A percentile compares a stretch with the other conserved stretches of the same genome.
Evolutionary conservation across 2,888 invertebrate species (phyloP).

Genomic region (Bugula neritina): DNA sequence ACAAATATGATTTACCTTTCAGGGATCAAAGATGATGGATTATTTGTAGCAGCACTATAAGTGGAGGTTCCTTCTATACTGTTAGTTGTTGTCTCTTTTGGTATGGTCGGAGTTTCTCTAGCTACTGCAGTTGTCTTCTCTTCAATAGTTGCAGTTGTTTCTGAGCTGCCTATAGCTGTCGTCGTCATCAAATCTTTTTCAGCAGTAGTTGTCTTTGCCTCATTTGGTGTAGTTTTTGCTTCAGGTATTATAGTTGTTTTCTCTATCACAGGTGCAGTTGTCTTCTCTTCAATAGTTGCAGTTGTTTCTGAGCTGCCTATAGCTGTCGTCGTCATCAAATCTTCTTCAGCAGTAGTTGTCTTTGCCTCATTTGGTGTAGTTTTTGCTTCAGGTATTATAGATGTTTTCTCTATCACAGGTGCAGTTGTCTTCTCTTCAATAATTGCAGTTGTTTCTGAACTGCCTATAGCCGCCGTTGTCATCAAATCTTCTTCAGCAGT

Average conservation of each 20-base stretch:
- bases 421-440: not conserved
- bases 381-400: not conserved
- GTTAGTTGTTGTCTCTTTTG: not conserved
- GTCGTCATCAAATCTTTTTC: too few relatives aligned
- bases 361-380: not conserved
- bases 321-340: too few relatives aligned
- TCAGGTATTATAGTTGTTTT: not conserved
- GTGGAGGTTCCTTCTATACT: too few relatives aligned
- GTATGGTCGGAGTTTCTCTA: not conserved
- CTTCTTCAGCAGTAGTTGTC: not conserved
- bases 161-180: too few relatives aligned
- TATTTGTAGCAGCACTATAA: too few relatives aligned
- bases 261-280: not conserved
- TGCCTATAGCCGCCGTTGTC: too few relatives aligned
- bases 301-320: too few relatives aligned
- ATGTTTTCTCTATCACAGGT: not conserved
- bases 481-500: not conserved
- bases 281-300: not conserved
- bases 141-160: not conserved
- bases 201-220: not conserved
- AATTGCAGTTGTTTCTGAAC: too few relatives aligned
- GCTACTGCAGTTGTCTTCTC: not conserved
- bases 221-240: not conserved
- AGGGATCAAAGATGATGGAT: too few relatives aligned
- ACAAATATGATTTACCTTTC: too few relatives aligned